phyloP scores from a whole-genome alignment of 1,140 invertebrate genomes.

The Drepana arcuata region DNA sequence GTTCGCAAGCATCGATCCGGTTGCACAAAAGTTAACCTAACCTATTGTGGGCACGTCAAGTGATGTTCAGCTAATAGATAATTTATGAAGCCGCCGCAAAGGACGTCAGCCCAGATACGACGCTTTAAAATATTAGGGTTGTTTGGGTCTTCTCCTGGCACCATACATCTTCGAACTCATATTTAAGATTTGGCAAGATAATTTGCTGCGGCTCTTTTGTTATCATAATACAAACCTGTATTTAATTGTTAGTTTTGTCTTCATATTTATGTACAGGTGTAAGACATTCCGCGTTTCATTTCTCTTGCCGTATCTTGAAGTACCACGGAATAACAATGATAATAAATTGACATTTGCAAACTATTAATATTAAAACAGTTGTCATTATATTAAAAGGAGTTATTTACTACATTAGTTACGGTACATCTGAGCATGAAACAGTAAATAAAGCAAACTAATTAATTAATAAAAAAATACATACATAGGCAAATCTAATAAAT shows the following conservation, averaged over 20 bases:
- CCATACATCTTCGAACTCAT: constrained; percentile 21
- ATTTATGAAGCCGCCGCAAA: constrained; percentile 57
- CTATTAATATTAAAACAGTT: too few relatives aligned
- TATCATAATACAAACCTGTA: constrained; percentile 5
- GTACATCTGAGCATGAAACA: neutral
- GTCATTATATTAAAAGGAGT: too few relatives aligned
- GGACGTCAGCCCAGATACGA: constrained; percentile 24
- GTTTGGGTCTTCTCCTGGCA: constrained; percentile 21
- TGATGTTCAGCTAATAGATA: constrained; percentile 65
- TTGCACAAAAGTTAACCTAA: constrained; percentile 65
- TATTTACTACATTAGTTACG: too few relatives aligned
- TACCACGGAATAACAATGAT: too few relatives aligned
- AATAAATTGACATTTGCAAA: too few relatives aligned
- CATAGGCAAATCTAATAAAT: too few relatives aligned
- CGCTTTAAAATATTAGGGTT: constrained; percentile 62
- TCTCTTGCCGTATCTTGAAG: too few relatives aligned
- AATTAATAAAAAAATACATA: too few relatives aligned
- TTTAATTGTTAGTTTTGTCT: constrained; percentile 9
- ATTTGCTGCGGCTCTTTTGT: constrained; percentile 29
- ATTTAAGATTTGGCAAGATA: constrained; percentile 37
- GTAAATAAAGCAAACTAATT: neutral
- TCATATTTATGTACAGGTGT: too few relatives aligned
- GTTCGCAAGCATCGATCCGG: constrained; percentile 28
- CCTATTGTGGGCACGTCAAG: constrained; percentile 59
- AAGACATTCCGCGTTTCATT: neutral